A percentile compares a stretch with the other conserved stretches of the same genome.
phyloP scores from a whole-genome alignment of 35 echinoderm and acorn worm genomes.

The Amphiura filiformis region DNA sequence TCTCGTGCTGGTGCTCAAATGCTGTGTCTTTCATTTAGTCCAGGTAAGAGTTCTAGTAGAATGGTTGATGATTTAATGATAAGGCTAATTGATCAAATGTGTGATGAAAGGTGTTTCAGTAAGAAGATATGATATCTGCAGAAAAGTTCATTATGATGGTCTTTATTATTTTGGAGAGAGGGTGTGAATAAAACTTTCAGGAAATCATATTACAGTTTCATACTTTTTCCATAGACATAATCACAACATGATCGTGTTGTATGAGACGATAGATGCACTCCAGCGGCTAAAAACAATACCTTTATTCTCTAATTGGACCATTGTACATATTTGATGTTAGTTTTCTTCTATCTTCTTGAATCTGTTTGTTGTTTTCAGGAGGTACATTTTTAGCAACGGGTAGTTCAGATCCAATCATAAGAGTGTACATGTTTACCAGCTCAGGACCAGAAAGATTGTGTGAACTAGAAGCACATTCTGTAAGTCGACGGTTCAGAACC shows the following conservation, averaged over 20 bases:
- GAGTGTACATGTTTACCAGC: conserved; percentile 80
- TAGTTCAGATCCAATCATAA: conserved; percentile 81
- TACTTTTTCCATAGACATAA: no score
- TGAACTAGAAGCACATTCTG: conserved; percentile 90
- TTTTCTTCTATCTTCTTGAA: no score
- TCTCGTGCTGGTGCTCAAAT: conserved; percentile 90
- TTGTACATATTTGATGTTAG: no score
- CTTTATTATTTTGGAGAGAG: not conserved
- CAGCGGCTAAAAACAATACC: no score
- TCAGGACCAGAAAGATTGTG: conserved; percentile 81
- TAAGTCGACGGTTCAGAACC: no score
- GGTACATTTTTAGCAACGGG: conserved; percentile 91
- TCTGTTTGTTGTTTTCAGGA: conserved; percentile 66
- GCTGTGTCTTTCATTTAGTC: conserved; percentile 96
- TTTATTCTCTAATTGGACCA: no score
- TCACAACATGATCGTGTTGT: no score
- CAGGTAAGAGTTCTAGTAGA: conserved; percentile 46
- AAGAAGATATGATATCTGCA: not conserved
- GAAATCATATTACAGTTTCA: no score
- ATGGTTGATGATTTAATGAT: not conserved
- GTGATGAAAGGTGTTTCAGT: no score
- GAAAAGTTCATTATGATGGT: not conserved
- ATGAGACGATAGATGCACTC: no score
- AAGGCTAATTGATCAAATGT: no score
- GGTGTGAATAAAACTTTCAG: no score